Conservation (phyloP, 2,113 vertebrate species). For the Oncorhynchus clarkii region DNA sequence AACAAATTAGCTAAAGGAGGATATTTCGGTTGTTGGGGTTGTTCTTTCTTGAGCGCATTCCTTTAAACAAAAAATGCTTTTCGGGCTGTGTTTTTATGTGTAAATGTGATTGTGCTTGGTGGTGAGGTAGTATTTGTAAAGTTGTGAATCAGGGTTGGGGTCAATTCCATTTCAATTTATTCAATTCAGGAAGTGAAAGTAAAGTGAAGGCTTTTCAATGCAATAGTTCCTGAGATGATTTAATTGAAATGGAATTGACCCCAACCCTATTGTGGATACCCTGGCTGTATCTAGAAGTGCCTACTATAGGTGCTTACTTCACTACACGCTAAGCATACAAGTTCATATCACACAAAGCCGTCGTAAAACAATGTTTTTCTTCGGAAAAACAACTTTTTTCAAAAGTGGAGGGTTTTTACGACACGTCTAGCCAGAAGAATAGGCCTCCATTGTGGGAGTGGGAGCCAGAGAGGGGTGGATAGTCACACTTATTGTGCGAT, state of each 20-base stretch:
- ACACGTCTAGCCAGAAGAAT: neutral
- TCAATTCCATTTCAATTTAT: too few relatives aligned
- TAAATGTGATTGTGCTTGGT: neutral
- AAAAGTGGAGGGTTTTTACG: neutral
- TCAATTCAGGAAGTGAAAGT: too few relatives aligned
- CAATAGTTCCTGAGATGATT: too few relatives aligned
- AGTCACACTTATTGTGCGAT: constrained; percentile 20
- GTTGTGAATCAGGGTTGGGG: too few relatives aligned
- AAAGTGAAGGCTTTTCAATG: too few relatives aligned
- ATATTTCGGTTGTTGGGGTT: too few relatives aligned
- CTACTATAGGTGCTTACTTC: too few relatives aligned
- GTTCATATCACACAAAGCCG: neutral
- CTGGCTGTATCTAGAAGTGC: too few relatives aligned
- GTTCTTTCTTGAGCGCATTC: neutral
- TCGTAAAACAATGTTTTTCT: neutral
- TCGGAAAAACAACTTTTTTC: neutral
- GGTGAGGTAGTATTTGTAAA: neutral
- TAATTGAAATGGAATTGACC: too few relatives aligned
- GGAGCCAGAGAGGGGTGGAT: neutral
- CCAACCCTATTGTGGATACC: too few relatives aligned
- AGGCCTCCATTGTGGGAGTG: constrained; percentile 46
- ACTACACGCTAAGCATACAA: neutral
- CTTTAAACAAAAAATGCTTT: neutral
- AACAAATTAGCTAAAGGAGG: neutral
- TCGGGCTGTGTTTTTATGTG: neutral